Evolutionary conservation across 1,140 invertebrate genomes (phyloP), one percentile per base, ranked within the genome.

Genomic region (Rhopalosiphum padi): DNA sequence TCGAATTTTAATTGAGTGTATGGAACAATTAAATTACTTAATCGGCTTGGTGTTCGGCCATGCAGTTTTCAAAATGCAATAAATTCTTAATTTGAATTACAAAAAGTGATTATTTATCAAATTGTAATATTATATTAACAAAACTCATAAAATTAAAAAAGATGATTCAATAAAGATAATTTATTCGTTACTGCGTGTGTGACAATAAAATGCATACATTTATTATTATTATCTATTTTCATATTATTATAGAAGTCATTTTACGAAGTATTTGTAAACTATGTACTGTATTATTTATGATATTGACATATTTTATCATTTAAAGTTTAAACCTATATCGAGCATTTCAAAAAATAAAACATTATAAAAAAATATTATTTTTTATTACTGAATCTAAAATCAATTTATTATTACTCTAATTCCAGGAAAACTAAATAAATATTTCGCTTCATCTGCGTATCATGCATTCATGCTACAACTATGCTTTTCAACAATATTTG

Each of bases 21-120:
- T 85, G 37, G 41, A 86, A n/a, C 85, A n/a, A 86, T 86, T 86
- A 46, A 86, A 86, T 86, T 86, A 86, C 41, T n/a, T 86, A 86
- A 86, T 86, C 41, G 23, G 41, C 37, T 86, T 86, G 41, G 85
- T 46, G 85, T n/a, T 86, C 37, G 37, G 46, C 43, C 85, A 86
- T 86, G 85, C 85, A n/a, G 15, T 46, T 86, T 86, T 86, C 30
- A 46, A 86, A 86, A 86, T 30, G 11, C 21, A 86, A 86, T 86
- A 86, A 86, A 86, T 43, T 86, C 25, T 46, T 86, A 46, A 86
- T 48, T 86, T 86, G 25, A 86, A 86, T 43, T 86, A 43, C 5
- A 86, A 86, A 86, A 86, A 86, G 46, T 46, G 46, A 86, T 86
- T 86, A 46, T 86, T 86, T 30, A 46, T 8, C 15, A 77, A 77